These are phyloP conservation scores for Harpalus rufipes DNA, from an alignment of 2,888 invertebrate species.

Conservation along the genomic window DNA sequence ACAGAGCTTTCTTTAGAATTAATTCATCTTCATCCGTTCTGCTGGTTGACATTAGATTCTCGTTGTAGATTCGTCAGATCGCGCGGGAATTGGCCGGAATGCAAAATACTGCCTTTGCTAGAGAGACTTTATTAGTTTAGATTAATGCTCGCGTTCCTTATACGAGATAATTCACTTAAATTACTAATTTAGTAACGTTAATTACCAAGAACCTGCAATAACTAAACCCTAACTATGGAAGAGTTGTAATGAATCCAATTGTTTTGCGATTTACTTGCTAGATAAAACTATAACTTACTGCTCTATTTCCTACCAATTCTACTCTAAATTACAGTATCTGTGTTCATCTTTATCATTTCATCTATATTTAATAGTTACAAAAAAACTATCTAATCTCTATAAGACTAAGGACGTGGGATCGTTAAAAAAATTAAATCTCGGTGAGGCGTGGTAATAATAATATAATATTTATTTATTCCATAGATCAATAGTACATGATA, in stretches of 20 bases:
- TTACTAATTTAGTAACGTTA: slow-evolving; percentile 55
- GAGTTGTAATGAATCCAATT: slow-evolving; percentile 9
- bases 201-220: slow-evolving; percentile 42
- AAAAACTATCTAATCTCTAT: no score
- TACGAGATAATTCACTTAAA: slow-evolving; percentile 53
- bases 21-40: slow-evolving; percentile 57
- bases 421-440: no score
- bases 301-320: not conserved
- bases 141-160: slow-evolving; percentile 54
- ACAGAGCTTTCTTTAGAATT: slow-evolving; percentile 56
- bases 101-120: slow-evolving; percentile 48
- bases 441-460: no score
- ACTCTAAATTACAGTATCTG: not conserved
- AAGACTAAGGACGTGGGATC: no score
- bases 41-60: slow-evolving; percentile 3
- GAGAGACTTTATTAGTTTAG: slow-evolving; percentile 57
- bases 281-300: slow-evolving; percentile 10
- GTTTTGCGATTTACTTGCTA: slow-evolving; percentile 24
- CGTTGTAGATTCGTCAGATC: slow-evolving; percentile 32
- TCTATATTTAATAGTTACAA: not conserved
- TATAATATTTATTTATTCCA: no score
- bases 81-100: slow-evolving; percentile 30
- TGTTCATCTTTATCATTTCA: not conserved
- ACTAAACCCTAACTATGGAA: slow-evolving; percentile 16
- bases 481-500: no score